A percentile compares a stretch with the other conserved stretches of the same genome.
Conservation (phyloP, 2,797 vertebrate species). For the Tamandua tetradactyla region DNA sequence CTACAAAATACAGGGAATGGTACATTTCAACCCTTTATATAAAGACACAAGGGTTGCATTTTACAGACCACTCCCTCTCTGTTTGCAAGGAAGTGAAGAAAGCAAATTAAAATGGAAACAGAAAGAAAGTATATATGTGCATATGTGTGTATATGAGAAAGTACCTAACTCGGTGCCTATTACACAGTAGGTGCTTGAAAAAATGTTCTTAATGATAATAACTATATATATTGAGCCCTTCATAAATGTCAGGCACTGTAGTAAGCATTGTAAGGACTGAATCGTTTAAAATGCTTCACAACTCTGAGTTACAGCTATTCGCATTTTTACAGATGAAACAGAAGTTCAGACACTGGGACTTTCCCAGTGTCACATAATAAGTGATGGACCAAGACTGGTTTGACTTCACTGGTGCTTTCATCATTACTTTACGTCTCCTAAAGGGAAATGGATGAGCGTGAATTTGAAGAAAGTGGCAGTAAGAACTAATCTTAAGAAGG, state of each 20-base stretch:
- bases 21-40: conserved; percentile 18
- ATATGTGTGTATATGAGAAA: not conserved
- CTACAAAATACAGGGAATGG: conserved; percentile 1
- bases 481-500: not conserved
- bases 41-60: not conserved
- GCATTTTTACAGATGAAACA: not conserved
- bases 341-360: not conserved
- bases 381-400: not conserved
- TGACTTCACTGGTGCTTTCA: not conserved
- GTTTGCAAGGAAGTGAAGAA: conserved; percentile 1
- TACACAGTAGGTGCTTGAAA: not conserved
- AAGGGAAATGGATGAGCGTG: not conserved
- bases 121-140: not conserved
- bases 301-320: not conserved
- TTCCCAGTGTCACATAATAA: not conserved
- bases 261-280: not conserved
- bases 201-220: not conserved
- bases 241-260: not conserved
- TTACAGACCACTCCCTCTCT: not conserved
- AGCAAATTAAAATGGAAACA: conserved; percentile 17
- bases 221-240: not conserved
- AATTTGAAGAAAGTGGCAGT: not conserved
- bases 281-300: not conserved
- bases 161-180: not conserved
- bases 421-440: not conserved